Conservation (phyloP, 2,888 invertebrate genomes). For the Drosophila bunnanda region DNA sequence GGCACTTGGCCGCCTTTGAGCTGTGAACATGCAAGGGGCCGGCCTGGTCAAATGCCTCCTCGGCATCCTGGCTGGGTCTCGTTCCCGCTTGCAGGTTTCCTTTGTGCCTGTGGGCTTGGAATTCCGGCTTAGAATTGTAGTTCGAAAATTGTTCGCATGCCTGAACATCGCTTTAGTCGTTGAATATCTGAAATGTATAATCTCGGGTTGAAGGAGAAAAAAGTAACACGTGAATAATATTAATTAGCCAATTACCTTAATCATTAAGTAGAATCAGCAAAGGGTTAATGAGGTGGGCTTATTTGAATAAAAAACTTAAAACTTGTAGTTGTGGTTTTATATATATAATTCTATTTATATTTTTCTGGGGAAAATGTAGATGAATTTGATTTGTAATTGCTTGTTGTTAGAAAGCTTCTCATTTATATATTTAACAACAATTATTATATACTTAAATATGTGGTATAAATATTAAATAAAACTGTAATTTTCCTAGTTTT, state of each 20-base stretch:
- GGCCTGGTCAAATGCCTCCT: conserved; percentile 40
- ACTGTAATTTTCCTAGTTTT: not conserved
- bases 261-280: conserved; percentile 24
- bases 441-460: not conserved
- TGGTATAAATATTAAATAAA: not conserved
- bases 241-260: conserved; percentile 9
- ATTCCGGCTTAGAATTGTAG: conserved; percentile 28
- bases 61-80: conserved; percentile 9
- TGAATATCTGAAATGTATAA: conserved; percentile 23
- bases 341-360: not conserved
- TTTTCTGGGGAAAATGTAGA: not conserved
- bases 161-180: conserved; percentile 4
- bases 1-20: conserved; percentile 45
- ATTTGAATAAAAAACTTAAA: not conserved
- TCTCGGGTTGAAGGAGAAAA: not conserved
- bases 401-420: not conserved
- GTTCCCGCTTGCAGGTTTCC: conserved; percentile 32
- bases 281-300: conserved; percentile 21
- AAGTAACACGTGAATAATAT: not conserved
- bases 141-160: conserved; percentile 28
- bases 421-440: not conserved
- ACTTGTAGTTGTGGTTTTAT: not conserved
- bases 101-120: conserved; percentile 37
- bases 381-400: not conserved
- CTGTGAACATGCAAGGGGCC: conserved; percentile 41